A percentile compares a stretch with the other conserved stretches of the same genome.
These are phyloP conservation scores for Hesperophylax magnus DNA, from an alignment of 1,140 invertebrate genomes.

Conservation along the genomic window DNA sequence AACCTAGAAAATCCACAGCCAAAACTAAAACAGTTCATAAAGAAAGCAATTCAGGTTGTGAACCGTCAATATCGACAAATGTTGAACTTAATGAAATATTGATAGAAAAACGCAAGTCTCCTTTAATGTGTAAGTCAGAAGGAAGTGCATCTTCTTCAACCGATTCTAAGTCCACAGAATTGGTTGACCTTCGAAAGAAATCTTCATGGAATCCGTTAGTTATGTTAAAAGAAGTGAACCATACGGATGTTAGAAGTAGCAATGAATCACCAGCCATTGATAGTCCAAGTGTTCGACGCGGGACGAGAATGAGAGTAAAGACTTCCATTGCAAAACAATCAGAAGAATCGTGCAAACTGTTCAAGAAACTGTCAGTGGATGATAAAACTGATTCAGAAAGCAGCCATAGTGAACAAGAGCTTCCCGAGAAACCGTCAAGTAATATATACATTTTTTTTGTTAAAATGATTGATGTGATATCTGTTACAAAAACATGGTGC, in stretches of 20 bases:
- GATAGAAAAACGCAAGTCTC: neutral
- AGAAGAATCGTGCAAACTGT: conserved; percentile 31
- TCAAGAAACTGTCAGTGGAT: conserved; percentile 35
- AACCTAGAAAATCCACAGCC: conserved; percentile 17
- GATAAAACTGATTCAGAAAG: conserved; percentile 40
- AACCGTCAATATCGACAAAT: neutral
- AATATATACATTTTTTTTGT: conserved; percentile 16
- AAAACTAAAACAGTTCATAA: neutral
- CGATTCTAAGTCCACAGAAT: neutral
- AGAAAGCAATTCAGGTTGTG: conserved; percentile 15
- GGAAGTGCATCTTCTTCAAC: neutral
- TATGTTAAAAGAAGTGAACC: conserved; percentile 8
- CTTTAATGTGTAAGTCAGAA: neutral
- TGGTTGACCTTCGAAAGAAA: conserved; percentile 1
- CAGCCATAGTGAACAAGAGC: conserved; percentile 4
- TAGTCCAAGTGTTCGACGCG: conserved; percentile 30
- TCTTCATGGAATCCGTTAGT: conserved; percentile 35
- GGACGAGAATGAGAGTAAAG: conserved; percentile 44
- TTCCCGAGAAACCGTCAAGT: conserved; percentile 50
- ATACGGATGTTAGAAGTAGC: neutral
- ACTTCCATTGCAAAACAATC: conserved; percentile 35
- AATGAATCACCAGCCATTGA: conserved; percentile 10
- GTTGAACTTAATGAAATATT: neutral
- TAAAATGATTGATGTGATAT: too few species aligned
- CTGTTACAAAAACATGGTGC: too few species aligned